Evolutionary conservation across 2,797 vertebrate genomes (phyloP).

Genomic region (Pipistrellus kuhlii): DNA sequence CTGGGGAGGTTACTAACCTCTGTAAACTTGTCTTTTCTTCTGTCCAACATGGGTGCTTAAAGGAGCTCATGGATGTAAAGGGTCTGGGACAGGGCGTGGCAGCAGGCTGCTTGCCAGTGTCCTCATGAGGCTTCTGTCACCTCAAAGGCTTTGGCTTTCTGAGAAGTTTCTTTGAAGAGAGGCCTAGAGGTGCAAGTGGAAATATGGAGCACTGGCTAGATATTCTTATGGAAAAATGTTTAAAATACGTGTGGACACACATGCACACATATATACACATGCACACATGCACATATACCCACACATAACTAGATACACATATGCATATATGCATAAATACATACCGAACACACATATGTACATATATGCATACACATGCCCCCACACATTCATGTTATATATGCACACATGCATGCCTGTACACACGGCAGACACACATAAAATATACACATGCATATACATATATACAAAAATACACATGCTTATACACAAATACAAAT

Average conservation of each 20-base stretch:
- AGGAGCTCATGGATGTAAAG: background rate
- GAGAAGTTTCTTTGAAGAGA: background rate
- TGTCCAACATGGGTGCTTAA: background rate
- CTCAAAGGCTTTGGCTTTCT: background rate
- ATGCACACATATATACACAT: fast-evolving
- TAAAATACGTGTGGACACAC: background rate
- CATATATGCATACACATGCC: background rate
- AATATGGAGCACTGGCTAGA: background rate
- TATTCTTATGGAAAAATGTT: background rate
- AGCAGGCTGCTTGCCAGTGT: background rate
- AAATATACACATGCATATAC: background rate
- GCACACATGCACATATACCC: fast-evolving
- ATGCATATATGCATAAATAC: background rate
- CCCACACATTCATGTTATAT: fast-evolving
- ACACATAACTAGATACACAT: fast-evolving
- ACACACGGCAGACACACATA: no score
- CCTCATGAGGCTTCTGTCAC: background rate
- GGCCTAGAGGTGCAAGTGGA: background rate
- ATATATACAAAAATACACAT: no score
- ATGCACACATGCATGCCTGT: background rate
- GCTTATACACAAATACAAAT: no score
- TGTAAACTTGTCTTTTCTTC: background rate
- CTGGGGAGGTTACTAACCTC: background rate
- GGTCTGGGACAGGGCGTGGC: background rate
- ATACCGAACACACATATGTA: fast-evolving